A percentile compares a stretch with the other conserved stretches of the same genome.
These are phyloP conservation scores for Drosophila sucinea DNA, from an alignment of 1,140 invertebrate genomes.

Conservation along the genomic window DNA sequence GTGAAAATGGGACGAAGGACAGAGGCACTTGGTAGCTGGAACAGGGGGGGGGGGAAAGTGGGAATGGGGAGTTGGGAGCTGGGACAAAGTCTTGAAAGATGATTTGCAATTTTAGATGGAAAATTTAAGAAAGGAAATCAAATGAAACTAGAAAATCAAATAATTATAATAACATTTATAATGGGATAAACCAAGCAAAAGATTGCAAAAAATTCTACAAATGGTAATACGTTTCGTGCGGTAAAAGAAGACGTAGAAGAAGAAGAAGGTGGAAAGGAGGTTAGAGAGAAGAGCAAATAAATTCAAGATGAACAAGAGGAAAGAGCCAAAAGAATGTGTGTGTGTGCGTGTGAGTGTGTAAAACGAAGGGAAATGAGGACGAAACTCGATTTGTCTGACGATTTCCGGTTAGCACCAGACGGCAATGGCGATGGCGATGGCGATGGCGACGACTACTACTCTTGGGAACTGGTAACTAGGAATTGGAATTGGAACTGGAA, in stretches of 20 bases:
- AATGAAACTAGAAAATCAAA: conserved; percentile 10
- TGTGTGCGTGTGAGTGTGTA: background rate
- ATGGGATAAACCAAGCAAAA: background rate
- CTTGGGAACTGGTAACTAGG: conserved; percentile 13
- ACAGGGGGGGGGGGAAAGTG: background rate
- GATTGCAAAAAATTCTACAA: conserved; percentile 1
- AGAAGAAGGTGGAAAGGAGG: background rate
- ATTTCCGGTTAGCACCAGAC: conserved; percentile 30
- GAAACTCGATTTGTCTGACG: conserved; percentile 44
- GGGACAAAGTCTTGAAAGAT: background rate
- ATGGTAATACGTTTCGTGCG: conserved; percentile 9
- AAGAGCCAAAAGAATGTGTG: background rate
- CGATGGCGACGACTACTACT: background rate
- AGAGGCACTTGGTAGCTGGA: background rate
- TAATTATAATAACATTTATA: conserved; percentile 24
- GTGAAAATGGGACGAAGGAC: background rate
- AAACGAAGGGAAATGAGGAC: conserved; percentile 22
- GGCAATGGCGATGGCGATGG: conserved; percentile 13
- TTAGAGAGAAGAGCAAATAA: conserved; percentile 12
- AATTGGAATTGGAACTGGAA: conserved; percentile 15
- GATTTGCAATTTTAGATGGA: background rate
- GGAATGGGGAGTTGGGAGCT: background rate
- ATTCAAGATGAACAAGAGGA: conserved; percentile 15
- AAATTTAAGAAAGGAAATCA: conserved; percentile 10
- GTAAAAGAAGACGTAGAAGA: background rate